Evolutionary conservation across 2,888 invertebrate species (phyloP), one percentile per base, ranked within the genome.

Genomic region (Drosophila fulvimacula): DNA sequence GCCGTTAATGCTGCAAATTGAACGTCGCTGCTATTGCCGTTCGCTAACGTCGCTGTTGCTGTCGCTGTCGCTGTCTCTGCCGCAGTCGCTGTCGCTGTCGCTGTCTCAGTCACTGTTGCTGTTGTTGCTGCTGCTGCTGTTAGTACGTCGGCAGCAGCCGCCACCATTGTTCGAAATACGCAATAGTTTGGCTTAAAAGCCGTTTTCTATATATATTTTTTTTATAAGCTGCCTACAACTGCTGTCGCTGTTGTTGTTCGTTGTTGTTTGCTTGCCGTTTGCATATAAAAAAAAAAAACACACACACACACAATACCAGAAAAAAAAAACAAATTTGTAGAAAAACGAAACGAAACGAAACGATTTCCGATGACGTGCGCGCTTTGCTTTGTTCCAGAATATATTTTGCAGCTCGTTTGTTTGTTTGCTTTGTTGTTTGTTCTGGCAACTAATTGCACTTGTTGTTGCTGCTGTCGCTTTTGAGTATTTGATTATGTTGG

Each of bases 191-290:
- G 76, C 76, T 79, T 57, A 79, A 77, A 75, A 75, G 76, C 69
- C 65, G 79, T 69, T 72, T 65, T 66, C 59, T 62, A 63, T 76
- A 61, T 76, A 6, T 44, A 42, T 44, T 30, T 65, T 61, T 64
- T 61, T 71, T 71, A 67, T 66, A 66, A 77, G 76, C 68, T 48
- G 49, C 44, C 42, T 48, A 21, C 46, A 15, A 46, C 19, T 68
- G 36, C 17, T n/a, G 36, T 39, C 39, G 41, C 41, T 42, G 42
- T 24, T 69, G 60, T 73, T 67, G 78, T 71, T 65, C 48, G 84
- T 82, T 90, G 86, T 81, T 91, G 87, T 81, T 91, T 90, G 82
- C 87, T 82, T 82, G 90, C 88, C 87, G 84, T 91, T 90, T 77
- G 79, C 80, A 81, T 85, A 74, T 71, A 24, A 5, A 5, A 0